Evolutionary conservation across 2,113 vertebrate genomes (phyloP).

Genomic region (Pipa parva): DNA sequence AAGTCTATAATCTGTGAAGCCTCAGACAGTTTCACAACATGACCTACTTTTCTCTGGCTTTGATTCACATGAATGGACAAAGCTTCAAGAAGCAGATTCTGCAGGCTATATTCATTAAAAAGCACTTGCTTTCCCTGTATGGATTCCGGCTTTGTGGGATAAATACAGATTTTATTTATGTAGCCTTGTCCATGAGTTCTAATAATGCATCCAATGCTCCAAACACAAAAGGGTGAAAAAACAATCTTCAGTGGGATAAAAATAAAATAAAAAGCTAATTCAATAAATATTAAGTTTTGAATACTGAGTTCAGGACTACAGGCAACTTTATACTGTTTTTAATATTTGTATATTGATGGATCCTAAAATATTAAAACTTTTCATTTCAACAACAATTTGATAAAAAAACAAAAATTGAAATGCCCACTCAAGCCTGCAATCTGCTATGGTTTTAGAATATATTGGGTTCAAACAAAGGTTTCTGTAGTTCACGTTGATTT

Average conservation of each 20-base stretch:
- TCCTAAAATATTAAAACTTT: too few species aligned
- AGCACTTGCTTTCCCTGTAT: constrained; percentile 47
- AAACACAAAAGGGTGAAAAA: constrained; percentile 20
- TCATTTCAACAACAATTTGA: too few species aligned
- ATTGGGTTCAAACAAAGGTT: too few species aligned
- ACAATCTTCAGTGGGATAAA: background rate
- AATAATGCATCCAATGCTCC: constrained; percentile 30
- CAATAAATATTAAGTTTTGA: too few species aligned
- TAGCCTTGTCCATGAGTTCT: constrained; percentile 46
- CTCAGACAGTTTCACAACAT: constrained; percentile 63
- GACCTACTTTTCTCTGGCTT: constrained; percentile 65
- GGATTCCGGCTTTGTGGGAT: constrained; percentile 54
- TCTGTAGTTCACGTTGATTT: too few species aligned
- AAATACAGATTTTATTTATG: constrained; percentile 52
- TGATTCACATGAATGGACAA: constrained; percentile 56
- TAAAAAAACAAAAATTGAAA: too few species aligned
- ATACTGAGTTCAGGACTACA: too few species aligned
- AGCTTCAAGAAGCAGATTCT: constrained; percentile 59
- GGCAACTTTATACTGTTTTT: too few species aligned
- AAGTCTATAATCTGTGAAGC: constrained; percentile 60
- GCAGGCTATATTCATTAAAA: constrained; percentile 61
- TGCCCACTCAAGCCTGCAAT: too few species aligned
- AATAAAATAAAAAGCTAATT: constrained; percentile 27
- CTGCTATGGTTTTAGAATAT: too few species aligned
- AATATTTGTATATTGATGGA: too few species aligned